Conservation (phyloP, 2,113 vertebrate genomes). For the Gallinago jamesoni region DNA sequence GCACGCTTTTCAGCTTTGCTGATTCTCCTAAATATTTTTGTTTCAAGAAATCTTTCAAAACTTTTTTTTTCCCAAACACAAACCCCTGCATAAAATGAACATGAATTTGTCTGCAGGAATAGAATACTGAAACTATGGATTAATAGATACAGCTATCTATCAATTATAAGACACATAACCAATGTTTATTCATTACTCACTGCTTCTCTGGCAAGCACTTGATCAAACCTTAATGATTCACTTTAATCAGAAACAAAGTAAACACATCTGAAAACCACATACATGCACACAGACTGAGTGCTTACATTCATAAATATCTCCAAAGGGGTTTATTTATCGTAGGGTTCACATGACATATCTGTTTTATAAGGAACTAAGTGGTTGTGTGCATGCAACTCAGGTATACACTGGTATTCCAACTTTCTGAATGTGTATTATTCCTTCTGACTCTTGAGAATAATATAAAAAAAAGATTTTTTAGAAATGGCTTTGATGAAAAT, state of each 20-base stretch:
- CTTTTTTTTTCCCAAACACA: background rate
- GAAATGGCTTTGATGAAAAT: background rate
- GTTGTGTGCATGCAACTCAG: background rate
- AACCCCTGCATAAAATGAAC: background rate
- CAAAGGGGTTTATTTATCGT: background rate
- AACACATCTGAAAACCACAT: background rate
- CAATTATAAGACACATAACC: background rate
- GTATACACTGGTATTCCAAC: background rate
- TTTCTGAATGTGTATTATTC: background rate
- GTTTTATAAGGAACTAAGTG: background rate
- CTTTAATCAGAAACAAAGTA: background rate
- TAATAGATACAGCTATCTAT: background rate
- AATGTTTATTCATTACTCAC: background rate
- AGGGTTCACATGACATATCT: background rate
- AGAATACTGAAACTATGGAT: background rate
- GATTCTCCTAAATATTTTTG: background rate
- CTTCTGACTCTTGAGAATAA: background rate
- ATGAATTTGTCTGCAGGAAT: background rate
- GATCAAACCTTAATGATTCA: background rate
- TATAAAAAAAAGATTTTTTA: background rate
- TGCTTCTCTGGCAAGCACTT: background rate
- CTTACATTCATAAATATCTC: background rate
- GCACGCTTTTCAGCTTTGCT: background rate
- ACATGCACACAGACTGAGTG: background rate
- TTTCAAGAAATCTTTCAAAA: background rate